Evolutionary conservation across 2,113 vertebrate genomes (phyloP).

Genomic region (Macroglossus sobrinus): DNA sequence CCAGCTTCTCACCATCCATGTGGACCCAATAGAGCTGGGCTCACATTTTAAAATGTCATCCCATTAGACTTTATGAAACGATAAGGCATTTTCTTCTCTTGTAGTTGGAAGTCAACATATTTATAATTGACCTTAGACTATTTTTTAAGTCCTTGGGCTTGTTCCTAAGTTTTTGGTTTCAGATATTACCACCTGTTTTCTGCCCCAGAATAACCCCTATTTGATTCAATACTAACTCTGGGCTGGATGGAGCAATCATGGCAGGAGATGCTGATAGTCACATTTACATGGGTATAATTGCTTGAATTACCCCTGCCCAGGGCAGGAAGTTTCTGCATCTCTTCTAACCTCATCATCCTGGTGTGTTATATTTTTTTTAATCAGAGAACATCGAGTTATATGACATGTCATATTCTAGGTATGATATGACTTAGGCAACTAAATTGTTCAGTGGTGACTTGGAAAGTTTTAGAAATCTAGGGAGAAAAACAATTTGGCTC

Average conservation of each 20-base stretch:
- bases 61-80: not conserved
- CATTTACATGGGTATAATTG: not conserved
- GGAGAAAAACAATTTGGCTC: not conserved
- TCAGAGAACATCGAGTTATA: not conserved
- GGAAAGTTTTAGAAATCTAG: conserved; percentile 21
- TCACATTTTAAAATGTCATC: not conserved
- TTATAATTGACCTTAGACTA: conserved; percentile 8
- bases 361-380: not conserved
- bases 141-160: not conserved
- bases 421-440: not conserved
- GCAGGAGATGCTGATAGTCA: not conserved
- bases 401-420: not conserved
- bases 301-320: not conserved
- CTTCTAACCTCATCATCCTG: not conserved
- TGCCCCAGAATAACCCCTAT: not conserved
- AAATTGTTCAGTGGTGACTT: not conserved
- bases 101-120: not conserved
- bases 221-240: not conserved
- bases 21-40: not conserved
- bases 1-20: not conserved
- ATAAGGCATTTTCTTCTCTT: not conserved
- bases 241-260: not conserved
- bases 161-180: not conserved
- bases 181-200: not conserved
- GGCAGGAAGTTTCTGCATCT: not conserved